Evolutionary conservation across 2,113 vertebrate species (phyloP).

Genomic region (Propithecus coquereli): DNA sequence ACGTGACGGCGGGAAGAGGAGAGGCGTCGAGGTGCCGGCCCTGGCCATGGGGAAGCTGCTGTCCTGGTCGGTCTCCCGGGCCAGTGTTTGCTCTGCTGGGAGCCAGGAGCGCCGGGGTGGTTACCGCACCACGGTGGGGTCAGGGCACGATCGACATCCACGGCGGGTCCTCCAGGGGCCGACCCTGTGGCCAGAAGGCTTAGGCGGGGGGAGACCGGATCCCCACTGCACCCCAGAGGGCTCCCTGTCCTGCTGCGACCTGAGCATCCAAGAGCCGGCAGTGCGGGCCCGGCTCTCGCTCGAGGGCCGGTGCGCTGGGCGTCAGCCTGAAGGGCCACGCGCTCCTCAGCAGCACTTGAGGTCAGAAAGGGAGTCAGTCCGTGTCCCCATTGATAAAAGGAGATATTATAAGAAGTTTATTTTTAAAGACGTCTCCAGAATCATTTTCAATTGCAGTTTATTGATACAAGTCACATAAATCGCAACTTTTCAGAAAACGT

Average conservation of each 20-base stretch:
- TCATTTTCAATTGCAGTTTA: too few species aligned
- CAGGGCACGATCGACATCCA: neutral
- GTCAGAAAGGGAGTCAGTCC: too few species aligned
- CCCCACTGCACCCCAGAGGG: fast-evolving
- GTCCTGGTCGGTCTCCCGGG: neutral
- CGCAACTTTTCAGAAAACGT: too few species aligned
- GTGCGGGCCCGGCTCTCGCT: too few species aligned
- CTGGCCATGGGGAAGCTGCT: neutral
- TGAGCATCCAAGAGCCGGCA: too few species aligned
- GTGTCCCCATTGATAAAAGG: too few species aligned
- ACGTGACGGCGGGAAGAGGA: neutral
- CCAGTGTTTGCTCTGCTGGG: neutral
- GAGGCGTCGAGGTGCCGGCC: fast-evolving
- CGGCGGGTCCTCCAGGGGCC: fast-evolving
- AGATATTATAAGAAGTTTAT: too few species aligned
- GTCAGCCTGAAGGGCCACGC: too few species aligned
- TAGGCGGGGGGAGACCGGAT: neutral
- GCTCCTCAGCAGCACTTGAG: too few species aligned
- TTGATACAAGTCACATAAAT: too few species aligned
- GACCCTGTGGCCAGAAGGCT: neutral
- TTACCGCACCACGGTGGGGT: neutral
- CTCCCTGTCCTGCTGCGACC: neutral
- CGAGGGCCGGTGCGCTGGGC: too few species aligned
- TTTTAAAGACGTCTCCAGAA: too few species aligned
- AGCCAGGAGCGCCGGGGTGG: fast-evolving